Evolutionary conservation across 1,140 invertebrate genomes (phyloP).

Genomic region (Drosophila micromelanica): DNA sequence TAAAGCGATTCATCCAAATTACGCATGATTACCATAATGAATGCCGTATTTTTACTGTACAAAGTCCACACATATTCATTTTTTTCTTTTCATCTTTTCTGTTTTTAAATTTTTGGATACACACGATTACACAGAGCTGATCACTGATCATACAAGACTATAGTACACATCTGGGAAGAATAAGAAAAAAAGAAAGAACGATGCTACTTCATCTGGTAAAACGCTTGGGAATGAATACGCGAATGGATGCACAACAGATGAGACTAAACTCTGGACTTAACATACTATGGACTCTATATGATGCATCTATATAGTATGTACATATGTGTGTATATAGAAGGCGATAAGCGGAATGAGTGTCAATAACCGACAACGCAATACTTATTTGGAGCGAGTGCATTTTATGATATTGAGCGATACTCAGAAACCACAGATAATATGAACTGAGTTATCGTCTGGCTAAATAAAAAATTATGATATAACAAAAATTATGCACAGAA

Average conservation of each 20-base stretch:
- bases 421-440: constrained; percentile 15
- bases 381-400: constrained; percentile 22
- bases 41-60: not conserved
- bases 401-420: constrained; percentile 3
- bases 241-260: constrained; percentile 1
- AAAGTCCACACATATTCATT: constrained; percentile 32
- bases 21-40: constrained; percentile 15
- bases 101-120: not conserved
- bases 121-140: not conserved
- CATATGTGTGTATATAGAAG: not conserved
- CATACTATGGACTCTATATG: constrained; percentile 14
- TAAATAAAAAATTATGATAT: not conserved
- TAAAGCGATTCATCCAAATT: constrained; percentile 25
- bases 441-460: constrained; percentile 11
- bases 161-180: not conserved
- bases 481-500: not conserved
- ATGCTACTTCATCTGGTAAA: constrained; percentile 1
- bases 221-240: constrained; percentile 5
- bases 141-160: not conserved
- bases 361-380: constrained; percentile 44
- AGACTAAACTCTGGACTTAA: constrained; percentile 32
- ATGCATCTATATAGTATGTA: constrained; percentile 5
- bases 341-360: constrained; percentile 37
- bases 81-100: not conserved
- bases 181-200: not conserved